Conservation (phyloP, 2,797 vertebrate species). For the Mallotus villosus region DNA sequence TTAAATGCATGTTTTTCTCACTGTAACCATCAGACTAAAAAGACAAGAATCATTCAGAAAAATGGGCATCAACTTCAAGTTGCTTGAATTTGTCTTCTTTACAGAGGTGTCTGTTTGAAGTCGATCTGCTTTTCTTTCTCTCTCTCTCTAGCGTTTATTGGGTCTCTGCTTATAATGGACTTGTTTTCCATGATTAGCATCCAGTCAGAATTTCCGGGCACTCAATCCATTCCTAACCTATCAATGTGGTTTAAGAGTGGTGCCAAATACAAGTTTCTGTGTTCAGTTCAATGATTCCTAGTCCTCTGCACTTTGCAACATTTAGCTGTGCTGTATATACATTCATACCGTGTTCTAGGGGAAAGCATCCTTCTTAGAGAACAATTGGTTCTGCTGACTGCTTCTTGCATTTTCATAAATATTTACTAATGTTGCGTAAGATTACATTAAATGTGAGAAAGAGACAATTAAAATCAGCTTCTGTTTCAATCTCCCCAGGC, state of each 20-base stretch:
- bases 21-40: too few species aligned
- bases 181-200: not conserved
- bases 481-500: constrained; percentile 17
- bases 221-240: not conserved
- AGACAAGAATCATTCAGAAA: too few species aligned
- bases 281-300: too few species aligned
- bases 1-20: too few species aligned
- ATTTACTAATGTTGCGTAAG: constrained; percentile 12
- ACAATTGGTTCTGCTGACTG: not conserved
- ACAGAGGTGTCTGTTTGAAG: too few species aligned
- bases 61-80: too few species aligned
- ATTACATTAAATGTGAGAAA: constrained; percentile 21
- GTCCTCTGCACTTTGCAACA: not conserved
- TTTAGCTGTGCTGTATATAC: not conserved
- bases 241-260: not conserved
- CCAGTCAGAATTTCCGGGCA: not conserved
- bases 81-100: too few species aligned
- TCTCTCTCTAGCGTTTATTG: too few species aligned
- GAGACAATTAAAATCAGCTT: constrained; percentile 37
- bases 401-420: constrained; percentile 12
- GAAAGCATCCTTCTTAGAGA: not conserved
- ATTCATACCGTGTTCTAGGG: not conserved
- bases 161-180: too few species aligned
- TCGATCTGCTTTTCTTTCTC: too few species aligned
- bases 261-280: too few species aligned